These are phyloP conservation scores for Cryptoblepharus egeriae DNA, from an alignment of 2,797 vertebrate species.

Conservation along the genomic window DNA sequence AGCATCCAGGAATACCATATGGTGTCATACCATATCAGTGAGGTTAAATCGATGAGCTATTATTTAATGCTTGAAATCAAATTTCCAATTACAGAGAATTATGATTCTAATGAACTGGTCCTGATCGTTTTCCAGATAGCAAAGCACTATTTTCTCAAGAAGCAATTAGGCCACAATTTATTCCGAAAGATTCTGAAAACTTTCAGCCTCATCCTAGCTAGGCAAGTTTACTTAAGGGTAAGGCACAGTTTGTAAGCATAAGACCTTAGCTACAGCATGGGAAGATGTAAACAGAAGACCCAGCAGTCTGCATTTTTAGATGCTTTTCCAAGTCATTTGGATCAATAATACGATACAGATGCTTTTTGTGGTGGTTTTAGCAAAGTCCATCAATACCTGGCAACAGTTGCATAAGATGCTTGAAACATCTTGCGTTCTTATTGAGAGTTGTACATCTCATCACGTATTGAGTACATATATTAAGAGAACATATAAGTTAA, in stretches of 20 bases:
- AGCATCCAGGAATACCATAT: neutral
- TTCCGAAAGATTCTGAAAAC: neutral
- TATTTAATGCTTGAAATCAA: neutral
- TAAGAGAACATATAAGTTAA: too few species aligned
- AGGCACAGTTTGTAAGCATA: neutral
- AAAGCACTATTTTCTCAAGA: neutral
- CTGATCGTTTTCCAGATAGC: too few species aligned
- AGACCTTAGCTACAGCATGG: neutral
- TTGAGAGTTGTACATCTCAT: too few species aligned
- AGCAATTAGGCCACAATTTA: neutral
- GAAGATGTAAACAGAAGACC: neutral
- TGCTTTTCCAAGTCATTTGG: neutral
- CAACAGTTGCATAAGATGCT: neutral
- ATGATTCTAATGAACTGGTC: neutral
- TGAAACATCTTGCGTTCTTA: constrained; percentile 18
- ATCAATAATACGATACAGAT: neutral
- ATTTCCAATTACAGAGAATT: neutral
- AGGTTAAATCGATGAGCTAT: neutral
- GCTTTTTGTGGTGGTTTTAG: neutral
- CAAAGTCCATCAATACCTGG: neutral
- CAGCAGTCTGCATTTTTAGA: neutral
- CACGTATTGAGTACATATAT: too few species aligned
- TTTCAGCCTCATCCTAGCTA: neutral
- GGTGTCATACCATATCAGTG: neutral
- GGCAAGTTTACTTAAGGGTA: neutral